Evolutionary conservation across 2,888 invertebrate species (phyloP).

Genomic region (Cetonia aurata): DNA sequence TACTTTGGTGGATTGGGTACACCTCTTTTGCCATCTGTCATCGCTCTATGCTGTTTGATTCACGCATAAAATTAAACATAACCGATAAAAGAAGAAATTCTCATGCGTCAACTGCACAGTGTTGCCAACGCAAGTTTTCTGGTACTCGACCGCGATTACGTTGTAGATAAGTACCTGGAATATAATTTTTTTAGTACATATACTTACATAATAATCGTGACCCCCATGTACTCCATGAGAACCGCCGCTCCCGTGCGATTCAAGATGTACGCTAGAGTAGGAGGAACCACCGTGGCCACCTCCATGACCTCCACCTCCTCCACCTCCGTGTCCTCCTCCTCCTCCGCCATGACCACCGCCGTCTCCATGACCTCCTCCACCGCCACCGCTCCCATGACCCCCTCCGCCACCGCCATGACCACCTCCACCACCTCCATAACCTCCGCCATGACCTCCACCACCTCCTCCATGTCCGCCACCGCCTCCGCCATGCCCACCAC

Average conservation of each 20-base stretch:
- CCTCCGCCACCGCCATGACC: constrained; percentile 12
- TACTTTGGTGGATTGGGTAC: too few relatives aligned
- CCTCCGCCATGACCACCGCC: constrained; percentile 2
- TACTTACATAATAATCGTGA: constrained; percentile 43
- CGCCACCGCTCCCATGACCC: background rate
- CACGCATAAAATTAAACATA: too few relatives aligned
- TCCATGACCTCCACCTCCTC: background rate
- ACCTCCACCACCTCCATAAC: background rate
- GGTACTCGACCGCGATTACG: too few relatives aligned
- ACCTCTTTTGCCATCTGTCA: too few relatives aligned
- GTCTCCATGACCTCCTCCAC: background rate
- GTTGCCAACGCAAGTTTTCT: too few relatives aligned
- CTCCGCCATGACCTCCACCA: constrained; percentile 1
- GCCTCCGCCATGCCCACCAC: background rate
- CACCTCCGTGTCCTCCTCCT: background rate
- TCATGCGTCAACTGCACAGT: too few relatives aligned
- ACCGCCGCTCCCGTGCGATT: constrained; percentile 35
- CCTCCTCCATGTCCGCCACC: background rate
- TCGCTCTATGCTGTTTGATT: too few relatives aligned
- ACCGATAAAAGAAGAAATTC: too few relatives aligned
- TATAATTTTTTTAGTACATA: background rate
- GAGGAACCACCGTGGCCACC: constrained; percentile 5
- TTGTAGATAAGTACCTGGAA: too few relatives aligned
- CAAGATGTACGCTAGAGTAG: constrained; percentile 31
- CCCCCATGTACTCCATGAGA: constrained; percentile 37